Base-by-base conservation (phyloP, 2,888 invertebrate genomes). In the Nomada hirtipes region DNA sequence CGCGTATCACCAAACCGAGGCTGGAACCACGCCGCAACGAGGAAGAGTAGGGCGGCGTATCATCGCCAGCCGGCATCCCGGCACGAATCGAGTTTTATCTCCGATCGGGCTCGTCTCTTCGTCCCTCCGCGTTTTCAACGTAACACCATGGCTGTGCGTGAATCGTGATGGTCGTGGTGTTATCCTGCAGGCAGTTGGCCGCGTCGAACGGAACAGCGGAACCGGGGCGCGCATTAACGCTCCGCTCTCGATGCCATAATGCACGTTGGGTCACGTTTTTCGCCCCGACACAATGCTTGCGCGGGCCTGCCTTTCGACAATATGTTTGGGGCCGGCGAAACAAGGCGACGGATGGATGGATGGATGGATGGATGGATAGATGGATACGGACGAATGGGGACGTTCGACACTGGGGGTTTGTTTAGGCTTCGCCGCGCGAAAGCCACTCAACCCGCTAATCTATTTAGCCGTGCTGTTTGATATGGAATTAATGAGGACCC, bases 381-480 rank as follows among this genome's bases (percentile, higher is more conserved):
- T 83, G 84, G 85, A 87, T 84, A 82, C 57, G 82, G 72, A 84
- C 55, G 67, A 42, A 74, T 60, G 77, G 55, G 76, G 69, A 68
- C 44, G 70, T 20, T 59, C 50, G 47, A 29, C 47, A 11, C 26
- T 20, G 55, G 76, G 89, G 89, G 90, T 91, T 91, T 91, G 91
- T 91, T 91, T 91, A 91, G 91, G 91, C 84, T 86, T 23, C 85
- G 77, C 81, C 80, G 85, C 89, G 90, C 89, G 88, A 91, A 93
- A 92, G 91, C 89, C 92, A 92, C 92, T 92, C 92, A 91, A 92
- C 91, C 91, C 90, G 91, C 92, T 93, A 93, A 93, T 93, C 93
- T 93, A 92, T 93, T 93, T 93, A 93, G 91, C 91, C 91, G 90
- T 91, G 91, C 89, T 93, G 93, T 93, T 93, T 93, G 93, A 93